A percentile compares a stretch with the other conserved stretches of the same genome.
phyloP scores from a whole-genome alignment of 2,888 invertebrate genomes.

The Melikaiella ostensackeni region DNA sequence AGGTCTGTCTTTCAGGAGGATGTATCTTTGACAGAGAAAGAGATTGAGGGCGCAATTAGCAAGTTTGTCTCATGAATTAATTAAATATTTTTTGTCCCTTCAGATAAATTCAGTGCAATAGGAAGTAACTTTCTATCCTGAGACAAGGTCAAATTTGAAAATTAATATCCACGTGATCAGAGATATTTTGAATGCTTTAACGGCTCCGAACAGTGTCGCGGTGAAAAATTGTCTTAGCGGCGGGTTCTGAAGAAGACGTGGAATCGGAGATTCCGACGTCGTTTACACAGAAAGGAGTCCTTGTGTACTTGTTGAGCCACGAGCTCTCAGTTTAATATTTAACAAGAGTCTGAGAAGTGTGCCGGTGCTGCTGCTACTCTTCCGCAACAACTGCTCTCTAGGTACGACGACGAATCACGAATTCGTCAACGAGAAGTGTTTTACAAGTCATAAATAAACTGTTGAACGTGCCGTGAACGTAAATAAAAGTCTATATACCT shows the following conservation, averaged over 20 bases:
- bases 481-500: conserved; percentile 12
- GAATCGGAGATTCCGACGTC: not conserved
- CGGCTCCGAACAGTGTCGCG: conserved; percentile 11
- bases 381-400: conserved; percentile 30
- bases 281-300: conserved; percentile 35
- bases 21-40: not conserved
- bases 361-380: conserved; percentile 15
- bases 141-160: not conserved
- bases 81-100: not conserved
- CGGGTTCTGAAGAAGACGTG: conserved; percentile 15
- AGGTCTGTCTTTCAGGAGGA: not conserved
- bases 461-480: conserved; percentile 35
- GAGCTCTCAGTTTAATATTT: conserved; percentile 43
- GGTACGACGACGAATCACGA: conserved; percentile 21
- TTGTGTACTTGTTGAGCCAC: conserved; percentile 69
- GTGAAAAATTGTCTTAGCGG: not conserved
- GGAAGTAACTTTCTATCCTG: not conserved
- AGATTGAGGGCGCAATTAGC: not conserved
- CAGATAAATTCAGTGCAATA: not conserved
- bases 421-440: conserved; percentile 37
- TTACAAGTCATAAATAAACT: conserved; percentile 41
- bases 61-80: not conserved
- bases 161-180: not conserved
- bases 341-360: conserved; percentile 42
- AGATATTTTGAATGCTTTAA: not conserved